Evolutionary conservation across 2,888 invertebrate species (phyloP), one percentile per base, ranked within the genome.

Genomic region (Agapostemon virescens): DNA sequence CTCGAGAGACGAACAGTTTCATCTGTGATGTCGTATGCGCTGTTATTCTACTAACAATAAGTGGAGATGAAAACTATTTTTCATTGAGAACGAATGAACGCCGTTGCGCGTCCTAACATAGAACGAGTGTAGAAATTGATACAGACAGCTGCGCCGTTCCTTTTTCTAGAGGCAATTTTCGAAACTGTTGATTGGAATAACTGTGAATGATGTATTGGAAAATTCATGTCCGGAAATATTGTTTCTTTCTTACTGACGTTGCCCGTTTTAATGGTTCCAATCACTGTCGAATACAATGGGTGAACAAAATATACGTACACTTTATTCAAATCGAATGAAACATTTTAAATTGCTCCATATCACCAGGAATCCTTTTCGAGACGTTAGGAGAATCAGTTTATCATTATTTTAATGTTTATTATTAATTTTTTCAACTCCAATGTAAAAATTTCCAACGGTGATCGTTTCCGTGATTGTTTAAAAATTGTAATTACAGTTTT

Each of bases 1-100:
- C 58, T 75, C 71, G 45, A 15, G 45, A 71, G 63, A 71, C 49
- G 77, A 61, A 75, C 63, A 64, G 45, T 38, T 68, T 73, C 42
- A 20, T 55, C 45, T 23, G 42, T 45, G 49, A 67, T n/a, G n/a
- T 26, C 17, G 38, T 17, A 1, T 11, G 36, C 63, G 63, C 36
- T n/a, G 63, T 63, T 63, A 17, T 42, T 55, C n/a, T 9, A 13
- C 40, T 42, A 49, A 26, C 49, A 45, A n/a, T n/a, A 49, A 49
- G n/a, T 30, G 40, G 20, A 15, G 5, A 20, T 33, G 33, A 30
- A 64, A 42, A 64, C 26, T 23, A 64, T 55, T 55, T 76, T 30
- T 64, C 64, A 23, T 26, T 20, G 30, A 3, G 63, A 26, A 42
- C 23, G 63, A 69, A 6, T 15, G 40, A 17, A 42, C 38, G 13